Evolutionary conservation across 1,140 invertebrate genomes (phyloP).

Genomic region (Platyura marginata): DNA sequence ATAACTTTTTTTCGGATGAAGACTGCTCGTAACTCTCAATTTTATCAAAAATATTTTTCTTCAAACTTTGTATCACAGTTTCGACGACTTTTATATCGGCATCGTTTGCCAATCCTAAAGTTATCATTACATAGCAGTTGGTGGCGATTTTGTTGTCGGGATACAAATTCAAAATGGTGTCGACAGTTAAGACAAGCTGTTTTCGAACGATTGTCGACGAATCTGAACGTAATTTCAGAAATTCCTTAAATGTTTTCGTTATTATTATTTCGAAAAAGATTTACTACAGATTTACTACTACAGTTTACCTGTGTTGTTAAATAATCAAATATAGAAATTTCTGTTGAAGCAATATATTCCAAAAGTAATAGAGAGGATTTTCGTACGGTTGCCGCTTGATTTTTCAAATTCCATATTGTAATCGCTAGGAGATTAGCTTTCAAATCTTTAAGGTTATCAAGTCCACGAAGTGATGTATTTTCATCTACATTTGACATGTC

Average conservation of each 20-base stretch:
- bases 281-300: neutral
- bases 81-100: constrained; percentile 14
- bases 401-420: constrained; percentile 2
- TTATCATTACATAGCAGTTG: constrained; percentile 17
- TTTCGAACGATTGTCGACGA: constrained; percentile 14
- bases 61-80: constrained; percentile 15
- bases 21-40: constrained; percentile 15
- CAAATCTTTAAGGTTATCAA: neutral
- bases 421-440: neutral
- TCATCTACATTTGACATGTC: no score
- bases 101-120: constrained; percentile 14
- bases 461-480: no score
- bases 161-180: constrained; percentile 12
- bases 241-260: neutral
- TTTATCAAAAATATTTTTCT: constrained; percentile 10
- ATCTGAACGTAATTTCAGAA: constrained; percentile 11
- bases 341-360: constrained; percentile 10
- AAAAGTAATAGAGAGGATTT: constrained; percentile 14
- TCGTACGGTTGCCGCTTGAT: constrained; percentile 12
- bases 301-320: no score
- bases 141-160: constrained; percentile 15
- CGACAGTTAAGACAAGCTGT: constrained; percentile 11
- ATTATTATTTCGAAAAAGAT: neutral
- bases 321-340: no score
- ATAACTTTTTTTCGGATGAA: constrained; percentile 15